phyloP scores from a whole-genome alignment of 92 coral and sea anemone species.

The Bergia puertoricense region DNA sequence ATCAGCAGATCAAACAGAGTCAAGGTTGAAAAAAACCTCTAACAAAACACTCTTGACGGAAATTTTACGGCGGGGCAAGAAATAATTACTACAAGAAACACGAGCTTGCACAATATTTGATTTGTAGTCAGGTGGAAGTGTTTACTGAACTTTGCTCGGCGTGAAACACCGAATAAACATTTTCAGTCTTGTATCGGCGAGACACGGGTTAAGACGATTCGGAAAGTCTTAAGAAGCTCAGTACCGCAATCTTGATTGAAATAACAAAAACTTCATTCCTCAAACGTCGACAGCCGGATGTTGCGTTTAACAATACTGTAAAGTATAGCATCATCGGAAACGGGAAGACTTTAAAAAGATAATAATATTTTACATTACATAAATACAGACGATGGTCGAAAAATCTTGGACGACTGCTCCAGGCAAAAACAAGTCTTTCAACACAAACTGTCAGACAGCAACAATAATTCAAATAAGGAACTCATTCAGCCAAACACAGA shows the following conservation, averaged over 20 bases:
- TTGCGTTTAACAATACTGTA: not conserved
- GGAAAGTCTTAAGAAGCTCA: not conserved
- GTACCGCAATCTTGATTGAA: slow-evolving; percentile 3
- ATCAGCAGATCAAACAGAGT: not conserved
- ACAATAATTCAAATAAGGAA: not conserved
- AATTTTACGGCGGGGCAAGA: slow-evolving; percentile 4
- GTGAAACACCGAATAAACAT: not conserved
- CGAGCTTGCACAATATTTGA: not conserved
- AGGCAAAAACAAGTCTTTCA: slow-evolving; percentile 10
- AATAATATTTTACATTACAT: not conserved
- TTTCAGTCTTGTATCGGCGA: not conserved
- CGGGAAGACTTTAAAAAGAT: not conserved
- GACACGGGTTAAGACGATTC: not conserved
- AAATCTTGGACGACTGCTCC: not conserved
- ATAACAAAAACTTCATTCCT: not conserved
- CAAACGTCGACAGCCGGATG: slow-evolving; percentile 17
- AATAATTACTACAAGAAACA: not conserved
- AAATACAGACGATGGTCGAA: not conserved
- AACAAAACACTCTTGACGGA: not conserved
- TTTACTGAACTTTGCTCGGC: not conserved
- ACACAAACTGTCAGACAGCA: slow-evolving; percentile 22
- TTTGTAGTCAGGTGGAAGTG: not conserved
- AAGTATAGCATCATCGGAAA: not conserved
- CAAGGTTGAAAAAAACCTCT: not conserved
- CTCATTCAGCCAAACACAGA: not conserved